Base-by-base conservation (phyloP, 2,888 invertebrate genomes). In the Aphodius sticticus region DNA sequence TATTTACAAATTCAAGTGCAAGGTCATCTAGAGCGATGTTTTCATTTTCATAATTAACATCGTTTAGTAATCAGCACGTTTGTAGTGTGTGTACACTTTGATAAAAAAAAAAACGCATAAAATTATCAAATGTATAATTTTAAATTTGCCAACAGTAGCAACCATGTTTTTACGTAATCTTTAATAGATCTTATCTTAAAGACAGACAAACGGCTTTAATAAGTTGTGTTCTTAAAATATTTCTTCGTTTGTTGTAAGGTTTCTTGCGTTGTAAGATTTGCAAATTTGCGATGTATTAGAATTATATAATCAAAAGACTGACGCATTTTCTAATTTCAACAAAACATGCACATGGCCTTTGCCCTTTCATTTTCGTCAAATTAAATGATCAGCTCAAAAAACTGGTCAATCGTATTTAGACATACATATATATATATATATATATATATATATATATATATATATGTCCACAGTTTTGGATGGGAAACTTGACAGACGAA, bases 1-100 rank as follows among this genome's bases (percentile, higher is more conserved):
- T 53, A 53, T 53, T 53, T 53, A 53, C 53, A 53, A 53, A 53
- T 53, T 53, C 53, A 53, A 53, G 53, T 53, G 53, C 53, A 53
- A 53, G 53, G 53, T 53, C 53, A 53, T 53, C 53, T 26, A 3
- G n/a, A n/a, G 53, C 53, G 53, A 7, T 53, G 53, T 53, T 53
- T 53, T 53, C 53, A 53, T 53, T 53, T 53, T 53, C 53, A 53
- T 53, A 53, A 53, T 53, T 53, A 53, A 53, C 53, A 53, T 2
- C 26, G 53, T 53, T 12, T 53, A 53, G 9, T 53, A 53, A 53
- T 53, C 53, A 53, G 53, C 53, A 53, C 53, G 53, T 5, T 53
- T 12, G 12, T 5, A 9, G 53, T 53, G 53, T 53, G 53, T 53
- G 53, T 53, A 53, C 53, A 53, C 9, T 53, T 53, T 53, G 53